These are phyloP conservation scores for Bos javanicus DNA, from an alignment of 2,113 vertebrate species.

Conservation along the genomic window DNA sequence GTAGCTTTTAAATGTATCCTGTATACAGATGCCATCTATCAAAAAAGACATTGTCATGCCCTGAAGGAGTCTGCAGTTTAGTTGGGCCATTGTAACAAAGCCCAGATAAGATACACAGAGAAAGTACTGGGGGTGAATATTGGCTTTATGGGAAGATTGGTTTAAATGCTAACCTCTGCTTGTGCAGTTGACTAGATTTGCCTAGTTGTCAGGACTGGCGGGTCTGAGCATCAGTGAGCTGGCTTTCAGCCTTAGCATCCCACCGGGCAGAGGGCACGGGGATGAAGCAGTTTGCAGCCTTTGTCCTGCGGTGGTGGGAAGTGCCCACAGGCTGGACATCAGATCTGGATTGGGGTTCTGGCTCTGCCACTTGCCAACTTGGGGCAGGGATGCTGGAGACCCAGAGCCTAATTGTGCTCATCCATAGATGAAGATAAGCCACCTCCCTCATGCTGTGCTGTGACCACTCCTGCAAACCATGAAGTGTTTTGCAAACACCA, in stretches of 20 bases:
- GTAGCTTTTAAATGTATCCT: background rate
- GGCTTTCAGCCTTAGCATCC: background rate
- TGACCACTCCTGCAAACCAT: background rate
- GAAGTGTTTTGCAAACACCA: background rate
- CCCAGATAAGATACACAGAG: background rate
- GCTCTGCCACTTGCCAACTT: background rate
- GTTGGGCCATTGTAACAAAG: background rate
- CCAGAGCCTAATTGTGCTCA: background rate
- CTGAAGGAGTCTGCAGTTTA: background rate
- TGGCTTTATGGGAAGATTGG: background rate
- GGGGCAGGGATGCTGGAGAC: background rate
- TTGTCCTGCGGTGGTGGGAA: background rate
- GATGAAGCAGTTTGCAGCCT: background rate
- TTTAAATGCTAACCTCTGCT: background rate
- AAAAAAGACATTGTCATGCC: background rate
- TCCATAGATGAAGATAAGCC: background rate
- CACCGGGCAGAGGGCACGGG: background rate
- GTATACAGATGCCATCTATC: background rate
- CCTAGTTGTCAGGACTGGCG: background rate
- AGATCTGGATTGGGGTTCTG: background rate
- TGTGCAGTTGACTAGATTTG: background rate
- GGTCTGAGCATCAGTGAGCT: background rate
- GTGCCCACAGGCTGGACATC: background rate
- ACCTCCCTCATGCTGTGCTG: background rate
- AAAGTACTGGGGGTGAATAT: background rate